Percentiles rank a stretch among this genome's conserved stretches.
Evolutionary conservation across 53 echinoderm and acorn worm species (phyloP).

Genomic region (Luidia sarsii): DNA sequence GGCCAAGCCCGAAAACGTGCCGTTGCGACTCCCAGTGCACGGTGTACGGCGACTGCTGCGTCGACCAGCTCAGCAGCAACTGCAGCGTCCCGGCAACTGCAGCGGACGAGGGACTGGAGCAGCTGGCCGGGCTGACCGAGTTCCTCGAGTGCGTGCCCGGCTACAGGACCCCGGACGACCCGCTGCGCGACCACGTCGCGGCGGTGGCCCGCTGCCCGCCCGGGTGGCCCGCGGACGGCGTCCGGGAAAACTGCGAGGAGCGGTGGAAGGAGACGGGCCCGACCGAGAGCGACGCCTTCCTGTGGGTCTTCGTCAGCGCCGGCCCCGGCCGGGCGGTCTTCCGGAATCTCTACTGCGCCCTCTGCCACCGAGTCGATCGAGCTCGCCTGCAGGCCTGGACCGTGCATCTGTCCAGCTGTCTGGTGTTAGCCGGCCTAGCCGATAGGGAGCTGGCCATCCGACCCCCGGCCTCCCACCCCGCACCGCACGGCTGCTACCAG

Average conservation of each 20-base stretch:
- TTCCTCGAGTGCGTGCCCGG: not conserved
- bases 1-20: too few relatives aligned
- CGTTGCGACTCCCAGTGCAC: constrained; percentile 5
- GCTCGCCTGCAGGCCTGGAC: not conserved
- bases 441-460: too few relatives aligned
- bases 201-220: constrained; percentile 5
- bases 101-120: too few relatives aligned
- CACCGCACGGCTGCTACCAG: too few relatives aligned
- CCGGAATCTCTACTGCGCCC: constrained; percentile 43
- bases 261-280: too few relatives aligned
- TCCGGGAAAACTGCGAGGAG: constrained; percentile 7
- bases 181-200: not conserved
- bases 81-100: too few relatives aligned
- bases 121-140: not conserved
- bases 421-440: too few relatives aligned
- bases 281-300: not conserved
- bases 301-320: not conserved
- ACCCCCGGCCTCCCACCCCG: too few relatives aligned
- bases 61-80: not conserved
- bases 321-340: constrained; percentile 9
- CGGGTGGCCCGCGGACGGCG: not conserved
- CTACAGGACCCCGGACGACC: not conserved
- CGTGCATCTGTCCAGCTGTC: not conserved
- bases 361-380: constrained; percentile 34
- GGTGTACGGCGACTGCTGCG: constrained; percentile 11